Conservation (phyloP, 2,888 invertebrate species). For the Aromia moschata region DNA sequence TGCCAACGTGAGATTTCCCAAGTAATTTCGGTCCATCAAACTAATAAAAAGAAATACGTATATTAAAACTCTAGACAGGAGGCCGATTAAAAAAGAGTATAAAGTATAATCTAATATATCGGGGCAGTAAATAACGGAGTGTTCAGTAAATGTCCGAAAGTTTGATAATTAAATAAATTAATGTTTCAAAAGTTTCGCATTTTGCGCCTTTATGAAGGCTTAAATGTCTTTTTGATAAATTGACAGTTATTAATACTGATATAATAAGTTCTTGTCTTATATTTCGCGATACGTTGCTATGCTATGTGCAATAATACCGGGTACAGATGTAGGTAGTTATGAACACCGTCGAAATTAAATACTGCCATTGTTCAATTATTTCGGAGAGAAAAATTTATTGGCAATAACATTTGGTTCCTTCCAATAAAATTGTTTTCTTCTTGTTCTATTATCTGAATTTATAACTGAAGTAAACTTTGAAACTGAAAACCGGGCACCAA, state of each 20-base stretch:
- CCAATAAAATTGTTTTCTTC: too few relatives aligned
- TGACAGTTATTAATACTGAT: conserved; percentile 59
- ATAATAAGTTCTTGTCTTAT: conserved; percentile 36
- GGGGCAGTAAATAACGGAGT: conserved; percentile 60
- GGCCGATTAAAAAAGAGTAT: conserved; percentile 38
- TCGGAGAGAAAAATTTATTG: too few relatives aligned
- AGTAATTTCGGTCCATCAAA: not conserved
- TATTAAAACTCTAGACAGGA: conserved; percentile 35
- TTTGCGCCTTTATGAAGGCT: conserved; percentile 53
- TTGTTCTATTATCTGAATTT: too few relatives aligned
- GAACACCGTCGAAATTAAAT: too few relatives aligned
- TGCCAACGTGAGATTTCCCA: not conserved
- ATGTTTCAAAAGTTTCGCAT: conserved; percentile 60
- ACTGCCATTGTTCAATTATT: too few relatives aligned
- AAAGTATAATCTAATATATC: conserved; percentile 58
- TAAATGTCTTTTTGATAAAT: conserved; percentile 60
- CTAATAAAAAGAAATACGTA: conserved; percentile 25
- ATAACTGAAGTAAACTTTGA: too few relatives aligned
- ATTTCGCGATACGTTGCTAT: conserved; percentile 9
- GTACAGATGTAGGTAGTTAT: too few relatives aligned
- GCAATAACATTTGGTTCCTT: too few relatives aligned
- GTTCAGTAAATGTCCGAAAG: conserved; percentile 62
- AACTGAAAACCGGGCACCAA: too few relatives aligned
- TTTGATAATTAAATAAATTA: conserved; percentile 65
- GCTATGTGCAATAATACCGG: conserved; percentile 4